These are phyloP conservation scores for Acrobasis suavella DNA, from an alignment of 2,888 invertebrate species.

Conservation along the genomic window DNA sequence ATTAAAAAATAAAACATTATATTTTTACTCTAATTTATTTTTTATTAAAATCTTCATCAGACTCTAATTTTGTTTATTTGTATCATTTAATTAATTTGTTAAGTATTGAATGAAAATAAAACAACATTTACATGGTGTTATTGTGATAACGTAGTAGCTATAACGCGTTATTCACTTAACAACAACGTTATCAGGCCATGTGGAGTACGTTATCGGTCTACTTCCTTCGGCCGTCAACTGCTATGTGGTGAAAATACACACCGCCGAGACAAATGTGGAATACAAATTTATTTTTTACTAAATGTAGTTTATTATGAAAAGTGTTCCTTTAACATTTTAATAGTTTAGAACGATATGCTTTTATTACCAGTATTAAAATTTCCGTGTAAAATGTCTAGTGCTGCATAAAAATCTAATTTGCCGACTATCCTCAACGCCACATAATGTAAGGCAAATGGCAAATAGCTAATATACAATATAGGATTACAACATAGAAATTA, in stretches of 20 bases:
- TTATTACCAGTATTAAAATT: too few relatives aligned
- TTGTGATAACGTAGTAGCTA: conserved; percentile 14
- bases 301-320: neutral
- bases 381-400: too few relatives aligned
- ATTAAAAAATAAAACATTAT: too few relatives aligned
- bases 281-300: neutral
- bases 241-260: conserved; percentile 33
- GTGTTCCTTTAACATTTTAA: neutral
- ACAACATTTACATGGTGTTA: conserved; percentile 8
- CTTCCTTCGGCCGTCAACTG: conserved; percentile 52
- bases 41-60: too few relatives aligned
- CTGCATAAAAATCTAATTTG: too few relatives aligned
- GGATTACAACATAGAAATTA: too few relatives aligned
- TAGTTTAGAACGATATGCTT: too few relatives aligned
- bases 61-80: too few relatives aligned
- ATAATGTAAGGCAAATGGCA: too few relatives aligned
- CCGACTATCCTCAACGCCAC: too few relatives aligned
- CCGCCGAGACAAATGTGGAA: conserved; percentile 8
- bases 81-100: neutral
- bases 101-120: conserved; percentile 12
- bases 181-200: conserved; percentile 47
- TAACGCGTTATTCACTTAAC: conserved; percentile 26
- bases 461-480: too few relatives aligned
- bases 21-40: too few relatives aligned
- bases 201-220: conserved; percentile 48